Evolutionary conservation across 1,140 invertebrate species (phyloP).

Genomic region (Heliconius melpomene): DNA sequence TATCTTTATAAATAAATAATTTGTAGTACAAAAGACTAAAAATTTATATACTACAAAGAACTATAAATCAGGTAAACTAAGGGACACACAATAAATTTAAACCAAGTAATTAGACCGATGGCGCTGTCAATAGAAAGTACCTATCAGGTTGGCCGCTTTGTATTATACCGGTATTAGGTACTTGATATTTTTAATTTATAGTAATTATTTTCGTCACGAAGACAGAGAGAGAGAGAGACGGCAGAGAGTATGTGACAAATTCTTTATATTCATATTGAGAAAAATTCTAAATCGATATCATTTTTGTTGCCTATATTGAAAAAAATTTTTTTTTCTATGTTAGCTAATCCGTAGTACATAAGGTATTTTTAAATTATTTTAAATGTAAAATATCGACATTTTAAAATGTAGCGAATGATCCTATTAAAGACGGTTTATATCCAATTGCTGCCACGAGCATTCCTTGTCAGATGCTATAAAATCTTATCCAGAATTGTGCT

Average conservation of each 20-base stretch:
- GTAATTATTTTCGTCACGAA: neutral
- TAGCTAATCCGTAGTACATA: too few relatives aligned
- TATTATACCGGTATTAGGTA: neutral
- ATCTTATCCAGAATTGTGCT: neutral
- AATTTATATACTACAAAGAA: neutral
- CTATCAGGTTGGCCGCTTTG: neutral
- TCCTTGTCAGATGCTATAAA: neutral
- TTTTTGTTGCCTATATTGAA: too few relatives aligned
- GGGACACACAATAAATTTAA: constrained; percentile 10
- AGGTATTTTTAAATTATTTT: neutral
- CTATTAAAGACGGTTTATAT: neutral
- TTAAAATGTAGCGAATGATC: neutral
- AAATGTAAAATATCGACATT: neutral
- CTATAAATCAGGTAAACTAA: constrained; percentile 6
- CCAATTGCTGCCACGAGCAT: neutral
- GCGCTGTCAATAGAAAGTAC: neutral
- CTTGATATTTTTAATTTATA: neutral
- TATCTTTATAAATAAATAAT: neutral
- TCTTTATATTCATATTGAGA: too few relatives aligned
- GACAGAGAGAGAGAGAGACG: too few relatives aligned
- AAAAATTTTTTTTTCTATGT: too few relatives aligned
- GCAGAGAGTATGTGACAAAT: neutral
- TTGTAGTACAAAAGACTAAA: neutral
- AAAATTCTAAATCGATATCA: too few relatives aligned
- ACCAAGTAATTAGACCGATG: constrained; percentile 6